Evolutionary conservation across 1,140 invertebrate species (phyloP).

Genomic region (Drosophila ercepeae): DNA sequence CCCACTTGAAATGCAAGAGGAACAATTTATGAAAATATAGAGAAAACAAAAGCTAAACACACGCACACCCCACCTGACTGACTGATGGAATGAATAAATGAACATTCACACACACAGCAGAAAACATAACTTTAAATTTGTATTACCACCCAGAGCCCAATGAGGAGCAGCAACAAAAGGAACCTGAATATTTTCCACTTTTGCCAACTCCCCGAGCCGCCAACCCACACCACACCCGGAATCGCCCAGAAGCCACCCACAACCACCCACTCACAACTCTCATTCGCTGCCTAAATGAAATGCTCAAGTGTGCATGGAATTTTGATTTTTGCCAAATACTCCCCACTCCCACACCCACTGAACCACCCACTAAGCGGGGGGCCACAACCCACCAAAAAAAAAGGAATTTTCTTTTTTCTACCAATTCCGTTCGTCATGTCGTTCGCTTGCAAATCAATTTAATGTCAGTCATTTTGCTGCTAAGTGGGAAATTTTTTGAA

Average conservation of each 20-base stretch:
- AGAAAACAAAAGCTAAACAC: constrained; percentile 27
- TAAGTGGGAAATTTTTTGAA: constrained; percentile 82
- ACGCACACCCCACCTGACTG: constrained; percentile 51
- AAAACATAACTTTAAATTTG: constrained; percentile 83
- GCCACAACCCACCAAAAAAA: constrained; percentile 11
- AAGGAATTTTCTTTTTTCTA: constrained; percentile 20
- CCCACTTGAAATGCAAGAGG: constrained; percentile 61
- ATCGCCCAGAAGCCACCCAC: background rate
- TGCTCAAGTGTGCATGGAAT: constrained; percentile 83
- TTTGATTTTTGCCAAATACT: constrained; percentile 78
- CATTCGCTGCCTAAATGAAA: constrained; percentile 78
- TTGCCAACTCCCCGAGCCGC: constrained; percentile 61
- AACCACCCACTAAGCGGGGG: too few relatives aligned
- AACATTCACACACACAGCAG: constrained; percentile 16
- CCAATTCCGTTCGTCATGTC: constrained; percentile 77
- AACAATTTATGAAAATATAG: constrained; percentile 60
- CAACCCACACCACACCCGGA: constrained; percentile 11
- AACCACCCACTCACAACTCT: constrained; percentile 17
- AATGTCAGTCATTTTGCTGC: constrained; percentile 82
- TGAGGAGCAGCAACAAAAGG: constrained; percentile 49
- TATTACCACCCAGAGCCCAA: constrained; percentile 79
- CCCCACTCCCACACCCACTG: background rate
- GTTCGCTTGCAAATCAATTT: constrained; percentile 83
- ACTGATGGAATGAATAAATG: constrained; percentile 79
- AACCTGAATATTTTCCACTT: constrained; percentile 66